A percentile compares a stretch with the other conserved stretches of the same genome.
Evolutionary conservation across 1,140 invertebrate genomes (phyloP).

Genomic region (Saccostrea glomerata): DNA sequence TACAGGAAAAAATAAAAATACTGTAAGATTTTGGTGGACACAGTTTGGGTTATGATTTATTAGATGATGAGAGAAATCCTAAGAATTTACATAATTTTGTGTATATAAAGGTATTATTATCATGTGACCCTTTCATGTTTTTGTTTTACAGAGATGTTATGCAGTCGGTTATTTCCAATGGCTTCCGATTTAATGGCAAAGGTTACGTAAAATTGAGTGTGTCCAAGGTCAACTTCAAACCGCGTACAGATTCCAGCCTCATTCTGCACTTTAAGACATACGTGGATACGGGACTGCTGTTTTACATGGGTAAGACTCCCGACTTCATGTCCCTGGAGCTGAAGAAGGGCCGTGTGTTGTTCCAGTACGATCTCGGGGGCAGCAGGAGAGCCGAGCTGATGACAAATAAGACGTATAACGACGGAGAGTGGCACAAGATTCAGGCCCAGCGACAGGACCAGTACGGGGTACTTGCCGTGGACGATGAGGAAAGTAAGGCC

Average conservation of each 20-base stretch:
- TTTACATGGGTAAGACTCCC: slow-evolving; percentile 87
- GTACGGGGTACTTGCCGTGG: slow-evolving; percentile 85
- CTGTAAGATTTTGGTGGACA: neutral
- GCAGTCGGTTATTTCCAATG: slow-evolving; percentile 69
- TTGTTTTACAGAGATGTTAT: slow-evolving; percentile 63
- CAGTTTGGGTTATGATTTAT: neutral
- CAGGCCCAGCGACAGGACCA: slow-evolving; percentile 85
- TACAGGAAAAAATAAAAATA: neutral
- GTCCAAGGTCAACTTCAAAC: slow-evolving; percentile 80
- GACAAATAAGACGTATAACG: slow-evolving; percentile 83
- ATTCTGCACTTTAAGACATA: slow-evolving; percentile 91
- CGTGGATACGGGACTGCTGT: slow-evolving; percentile 91
- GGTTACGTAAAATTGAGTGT: slow-evolving; percentile 87
- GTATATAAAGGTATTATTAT: too few relatives aligned
- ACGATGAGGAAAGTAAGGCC: slow-evolving; percentile 48
- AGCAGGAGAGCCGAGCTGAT: slow-evolving; percentile 82
- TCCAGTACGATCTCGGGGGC: slow-evolving; percentile 86
- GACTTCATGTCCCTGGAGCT: slow-evolving; percentile 93
- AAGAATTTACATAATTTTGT: too few relatives aligned
- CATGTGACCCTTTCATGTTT: neutral
- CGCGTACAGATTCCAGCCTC: slow-evolving; percentile 83
- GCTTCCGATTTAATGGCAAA: slow-evolving; percentile 87
- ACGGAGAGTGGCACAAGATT: slow-evolving; percentile 92
- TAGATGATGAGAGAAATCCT: too few relatives aligned
- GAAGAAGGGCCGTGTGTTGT: slow-evolving; percentile 85